Percentiles rank a stretch among this genome's conserved stretches.
Conservation (phyloP, 2,113 vertebrate genomes). For the Elephas maximus region DNA sequence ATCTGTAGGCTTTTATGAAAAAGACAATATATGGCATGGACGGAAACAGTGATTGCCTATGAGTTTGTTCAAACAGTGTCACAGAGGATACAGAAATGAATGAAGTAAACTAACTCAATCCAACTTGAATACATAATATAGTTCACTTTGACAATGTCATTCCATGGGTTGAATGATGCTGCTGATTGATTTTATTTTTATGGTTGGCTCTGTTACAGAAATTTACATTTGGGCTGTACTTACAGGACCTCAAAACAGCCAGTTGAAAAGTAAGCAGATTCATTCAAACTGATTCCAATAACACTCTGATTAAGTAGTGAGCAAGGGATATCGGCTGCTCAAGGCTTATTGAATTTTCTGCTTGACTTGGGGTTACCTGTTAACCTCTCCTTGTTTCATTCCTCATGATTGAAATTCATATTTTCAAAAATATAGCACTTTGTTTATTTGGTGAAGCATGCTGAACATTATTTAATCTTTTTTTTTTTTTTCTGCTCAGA, state of each 20-base stretch:
- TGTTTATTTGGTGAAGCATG: not conserved
- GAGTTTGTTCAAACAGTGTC: not conserved
- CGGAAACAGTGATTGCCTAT: not conserved
- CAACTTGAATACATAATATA: not conserved
- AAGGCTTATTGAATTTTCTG: constrained; percentile 50
- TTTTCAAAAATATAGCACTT: not conserved
- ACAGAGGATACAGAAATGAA: not conserved
- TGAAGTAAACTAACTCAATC: not conserved
- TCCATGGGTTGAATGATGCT: not conserved
- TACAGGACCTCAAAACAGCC: constrained; percentile 33
- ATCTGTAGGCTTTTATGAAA: not conserved
- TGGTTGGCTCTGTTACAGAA: constrained; percentile 34
- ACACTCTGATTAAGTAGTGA: constrained; percentile 19
- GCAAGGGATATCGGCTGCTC: not conserved
- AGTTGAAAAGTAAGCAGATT: constrained; percentile 3
- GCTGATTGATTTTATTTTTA: constrained; percentile 23
- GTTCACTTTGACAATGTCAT: not conserved
- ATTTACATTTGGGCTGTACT: constrained; percentile 51
- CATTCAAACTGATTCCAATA: constrained; percentile 30
- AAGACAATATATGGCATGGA: not conserved
- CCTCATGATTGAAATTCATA: not conserved
- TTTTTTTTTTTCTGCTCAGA: not conserved
- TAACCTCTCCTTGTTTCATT: constrained; percentile 42
- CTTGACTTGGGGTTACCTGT: not conserved
- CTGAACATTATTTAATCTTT: not conserved